Conservation (phyloP, 2,113 vertebrate species). For the Channa argus region DNA sequence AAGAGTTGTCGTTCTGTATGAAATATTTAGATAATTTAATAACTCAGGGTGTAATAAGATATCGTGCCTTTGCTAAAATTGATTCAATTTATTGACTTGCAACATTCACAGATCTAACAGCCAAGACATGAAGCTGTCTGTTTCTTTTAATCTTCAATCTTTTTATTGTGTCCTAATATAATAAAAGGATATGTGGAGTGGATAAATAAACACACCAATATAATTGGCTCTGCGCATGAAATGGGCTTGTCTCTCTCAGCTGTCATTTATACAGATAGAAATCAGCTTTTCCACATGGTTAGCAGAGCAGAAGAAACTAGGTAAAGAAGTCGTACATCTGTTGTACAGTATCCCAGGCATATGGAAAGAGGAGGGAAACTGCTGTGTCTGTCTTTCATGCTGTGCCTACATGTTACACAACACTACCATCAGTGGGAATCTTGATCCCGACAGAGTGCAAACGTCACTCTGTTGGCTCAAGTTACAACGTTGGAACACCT, state of each 20-base stretch:
- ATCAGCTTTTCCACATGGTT: slow-evolving; percentile 72
- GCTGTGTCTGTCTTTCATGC: slow-evolving; percentile 66
- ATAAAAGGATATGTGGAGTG: no score
- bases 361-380: slow-evolving; percentile 66
- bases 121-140: slow-evolving; percentile 25
- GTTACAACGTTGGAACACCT: not conserved
- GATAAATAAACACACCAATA: slow-evolving; percentile 31
- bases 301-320: slow-evolving; percentile 72
- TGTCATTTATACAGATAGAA: slow-evolving; percentile 56
- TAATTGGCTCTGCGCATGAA: slow-evolving; percentile 44
- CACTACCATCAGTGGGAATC: slow-evolving; percentile 46
- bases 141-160: slow-evolving; percentile 16
- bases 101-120: not conserved
- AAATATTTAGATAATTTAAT: not conserved
- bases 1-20: not conserved
- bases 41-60: not conserved
- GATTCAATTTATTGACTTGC: not conserved
- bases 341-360: slow-evolving; percentile 65
- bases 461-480: slow-evolving; percentile 6
- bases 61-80: not conserved
- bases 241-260: slow-evolving; percentile 45
- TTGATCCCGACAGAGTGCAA: slow-evolving; percentile 24
- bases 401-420: slow-evolving; percentile 62
- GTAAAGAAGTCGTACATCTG: slow-evolving; percentile 71
- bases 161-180: not conserved